phyloP scores from a whole-genome alignment of 2,113 vertebrate species.

The Hemibagrus wyckioides region DNA sequence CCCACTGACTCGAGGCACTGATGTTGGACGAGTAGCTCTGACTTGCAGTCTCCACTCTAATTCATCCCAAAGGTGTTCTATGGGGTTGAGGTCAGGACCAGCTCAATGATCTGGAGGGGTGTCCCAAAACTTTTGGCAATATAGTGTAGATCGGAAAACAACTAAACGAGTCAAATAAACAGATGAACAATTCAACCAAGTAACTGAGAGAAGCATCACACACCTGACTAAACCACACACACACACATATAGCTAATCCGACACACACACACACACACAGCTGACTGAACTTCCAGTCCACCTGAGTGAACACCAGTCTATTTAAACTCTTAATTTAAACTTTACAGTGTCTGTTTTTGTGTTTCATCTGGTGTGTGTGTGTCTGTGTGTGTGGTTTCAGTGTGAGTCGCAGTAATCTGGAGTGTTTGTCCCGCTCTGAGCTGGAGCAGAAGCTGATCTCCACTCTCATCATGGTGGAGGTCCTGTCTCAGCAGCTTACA shows the following conservation, averaged over 20 bases:
- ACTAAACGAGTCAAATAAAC: neutral
- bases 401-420: conserved; percentile 75
- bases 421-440: conserved; percentile 74
- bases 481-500: conserved; percentile 80
- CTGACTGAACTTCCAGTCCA: neutral
- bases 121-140: too few relatives aligned
- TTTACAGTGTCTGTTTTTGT: neutral
- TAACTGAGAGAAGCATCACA: neutral
- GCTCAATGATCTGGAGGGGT: too few relatives aligned
- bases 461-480: conserved; percentile 84
- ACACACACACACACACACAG: too few relatives aligned
- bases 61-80: too few relatives aligned
- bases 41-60: too few relatives aligned
- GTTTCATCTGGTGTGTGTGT: neutral
- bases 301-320: too few relatives aligned
- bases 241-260: too few relatives aligned
- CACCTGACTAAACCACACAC: too few relatives aligned
- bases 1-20: neutral
- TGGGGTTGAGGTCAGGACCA: too few relatives aligned
- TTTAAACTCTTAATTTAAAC: too few relatives aligned
- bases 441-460: conserved; percentile 83
- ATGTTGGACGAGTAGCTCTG: too few relatives aligned
- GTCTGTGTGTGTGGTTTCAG: conserved; percentile 60
- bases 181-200: neutral
- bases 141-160: neutral